A percentile compares a stretch with the other conserved stretches of the same genome.
phyloP scores from a whole-genome alignment of 2,113 vertebrate genomes.

The Scophthalmus maximus region DNA sequence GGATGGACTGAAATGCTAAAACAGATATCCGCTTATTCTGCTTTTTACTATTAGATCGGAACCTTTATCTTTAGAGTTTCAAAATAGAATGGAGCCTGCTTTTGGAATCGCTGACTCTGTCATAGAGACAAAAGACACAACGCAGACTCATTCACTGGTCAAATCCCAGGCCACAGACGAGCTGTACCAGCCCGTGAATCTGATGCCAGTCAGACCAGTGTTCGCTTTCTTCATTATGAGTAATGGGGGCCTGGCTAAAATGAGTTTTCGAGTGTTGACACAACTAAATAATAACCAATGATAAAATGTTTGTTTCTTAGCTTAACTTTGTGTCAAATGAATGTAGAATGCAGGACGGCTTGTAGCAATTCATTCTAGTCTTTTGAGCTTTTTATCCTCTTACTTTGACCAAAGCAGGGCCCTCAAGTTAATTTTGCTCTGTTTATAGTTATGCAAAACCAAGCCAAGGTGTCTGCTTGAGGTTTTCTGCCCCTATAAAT shows the following conservation, averaged over 20 bases:
- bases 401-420: no score
- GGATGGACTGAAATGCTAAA: neutral
- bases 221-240: constrained; percentile 13
- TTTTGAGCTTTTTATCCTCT: neutral
- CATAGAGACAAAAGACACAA: constrained; percentile 1
- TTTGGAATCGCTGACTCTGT: neutral
- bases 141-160: constrained; percentile 32
- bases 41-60: neutral
- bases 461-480: no score
- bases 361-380: no score
- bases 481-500: no score
- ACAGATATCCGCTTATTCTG: constrained; percentile 16
- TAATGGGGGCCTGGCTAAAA: neutral
- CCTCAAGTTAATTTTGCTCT: no score
- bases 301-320: no score
- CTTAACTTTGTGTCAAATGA: no score
- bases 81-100: neutral
- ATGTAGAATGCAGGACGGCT: no score
- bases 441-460: no score
- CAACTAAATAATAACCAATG: neutral
- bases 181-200: constrained; percentile 44
- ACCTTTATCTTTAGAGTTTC: constrained; percentile 6
- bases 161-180: constrained; percentile 45
- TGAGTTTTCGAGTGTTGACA: neutral
- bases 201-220: constrained; percentile 40